These are phyloP conservation scores for Orthonevra nobilis DNA, from an alignment of 2,888 invertebrate genomes.

Conservation along the genomic window DNA sequence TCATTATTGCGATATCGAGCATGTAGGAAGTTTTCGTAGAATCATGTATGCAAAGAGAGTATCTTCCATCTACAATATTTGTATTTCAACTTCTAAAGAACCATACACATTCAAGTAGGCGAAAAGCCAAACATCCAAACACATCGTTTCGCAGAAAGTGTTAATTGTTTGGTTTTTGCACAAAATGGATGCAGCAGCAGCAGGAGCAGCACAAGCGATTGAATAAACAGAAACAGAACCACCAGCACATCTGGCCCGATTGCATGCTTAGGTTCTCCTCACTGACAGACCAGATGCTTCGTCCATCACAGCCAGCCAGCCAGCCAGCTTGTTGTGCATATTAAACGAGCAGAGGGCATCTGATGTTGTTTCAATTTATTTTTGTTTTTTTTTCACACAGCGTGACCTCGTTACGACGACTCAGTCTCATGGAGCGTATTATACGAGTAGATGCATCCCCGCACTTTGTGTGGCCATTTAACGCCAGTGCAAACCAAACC, in stretches of 20 bases:
- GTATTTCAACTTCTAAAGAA: slow-evolving; percentile 13
- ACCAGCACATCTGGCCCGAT: too few relatives aligned
- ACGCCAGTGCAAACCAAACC: slow-evolving; percentile 24
- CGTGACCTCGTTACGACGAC: slow-evolving; percentile 61
- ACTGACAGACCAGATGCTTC: slow-evolving; percentile 17
- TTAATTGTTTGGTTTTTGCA: slow-evolving; percentile 50
- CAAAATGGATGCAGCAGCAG: slow-evolving; percentile 34
- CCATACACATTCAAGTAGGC: too few relatives aligned
- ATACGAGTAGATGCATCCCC: slow-evolving; percentile 6
- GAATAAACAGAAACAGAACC: slow-evolving; percentile 57
- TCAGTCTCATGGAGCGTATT: too few relatives aligned
- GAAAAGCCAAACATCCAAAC: too few relatives aligned
- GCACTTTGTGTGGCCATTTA: slow-evolving; percentile 43
- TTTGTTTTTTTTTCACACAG: slow-evolving; percentile 53
- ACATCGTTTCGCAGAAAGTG: slow-evolving; percentile 18
- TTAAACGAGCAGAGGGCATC: slow-evolving; percentile 5
- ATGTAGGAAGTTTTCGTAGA: too few relatives aligned
- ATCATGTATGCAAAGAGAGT: slow-evolving; percentile 35
- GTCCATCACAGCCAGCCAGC: too few relatives aligned
- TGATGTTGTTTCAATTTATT: too few relatives aligned
- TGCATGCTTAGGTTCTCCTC: slow-evolving; percentile 27
- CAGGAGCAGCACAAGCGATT: slow-evolving; percentile 39
- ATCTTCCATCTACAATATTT: slow-evolving; percentile 48
- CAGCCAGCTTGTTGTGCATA: slow-evolving; percentile 4
- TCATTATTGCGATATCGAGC: too few relatives aligned